Conservation (phyloP, 2,797 vertebrate species). For the Tokudaia muenninki region DNA sequence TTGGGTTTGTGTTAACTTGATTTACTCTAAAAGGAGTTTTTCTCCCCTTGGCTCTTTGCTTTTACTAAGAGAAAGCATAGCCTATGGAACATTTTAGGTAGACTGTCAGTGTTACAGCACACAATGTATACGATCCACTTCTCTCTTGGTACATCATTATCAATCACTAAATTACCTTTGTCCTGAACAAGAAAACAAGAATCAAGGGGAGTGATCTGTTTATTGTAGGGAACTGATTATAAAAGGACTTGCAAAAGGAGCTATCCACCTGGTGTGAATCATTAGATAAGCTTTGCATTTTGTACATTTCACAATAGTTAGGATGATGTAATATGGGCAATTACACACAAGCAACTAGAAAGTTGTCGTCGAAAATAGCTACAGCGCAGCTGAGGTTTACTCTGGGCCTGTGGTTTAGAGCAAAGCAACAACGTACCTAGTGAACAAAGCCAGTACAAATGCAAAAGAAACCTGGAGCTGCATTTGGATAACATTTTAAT, state of each 20-base stretch:
- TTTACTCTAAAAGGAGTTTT: slow-evolving; percentile 44
- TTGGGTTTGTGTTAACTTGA: slow-evolving; percentile 53
- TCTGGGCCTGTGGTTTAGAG: slow-evolving; percentile 73
- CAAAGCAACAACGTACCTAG: slow-evolving; percentile 72
- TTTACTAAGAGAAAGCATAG: not conserved
- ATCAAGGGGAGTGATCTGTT: slow-evolving; percentile 55
- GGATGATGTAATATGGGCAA: slow-evolving; percentile 78
- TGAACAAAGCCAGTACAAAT: slow-evolving; percentile 62
- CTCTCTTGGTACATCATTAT: slow-evolving; percentile 60
- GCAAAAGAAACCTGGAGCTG: slow-evolving; percentile 69
- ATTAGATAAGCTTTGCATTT: slow-evolving; percentile 76
- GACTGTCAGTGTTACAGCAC: not conserved
- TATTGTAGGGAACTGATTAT: slow-evolving; percentile 61
- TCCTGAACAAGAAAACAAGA: slow-evolving; percentile 65
- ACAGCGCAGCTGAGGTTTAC: slow-evolving; percentile 84
- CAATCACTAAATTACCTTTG: slow-evolving; percentile 43
- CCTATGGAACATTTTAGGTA: not conserved
- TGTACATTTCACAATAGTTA: slow-evolving; percentile 75
- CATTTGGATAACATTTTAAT: slow-evolving; percentile 84
- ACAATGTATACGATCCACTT: not conserved
- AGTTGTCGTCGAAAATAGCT: slow-evolving; percentile 84
- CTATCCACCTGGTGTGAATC: slow-evolving; percentile 76
- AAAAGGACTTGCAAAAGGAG: slow-evolving; percentile 69
- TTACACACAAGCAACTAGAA: slow-evolving; percentile 81
- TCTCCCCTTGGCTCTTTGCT: slow-evolving; percentile 54